Conservation (phyloP, 2,888 invertebrate genomes). For the Acronicta psi region DNA sequence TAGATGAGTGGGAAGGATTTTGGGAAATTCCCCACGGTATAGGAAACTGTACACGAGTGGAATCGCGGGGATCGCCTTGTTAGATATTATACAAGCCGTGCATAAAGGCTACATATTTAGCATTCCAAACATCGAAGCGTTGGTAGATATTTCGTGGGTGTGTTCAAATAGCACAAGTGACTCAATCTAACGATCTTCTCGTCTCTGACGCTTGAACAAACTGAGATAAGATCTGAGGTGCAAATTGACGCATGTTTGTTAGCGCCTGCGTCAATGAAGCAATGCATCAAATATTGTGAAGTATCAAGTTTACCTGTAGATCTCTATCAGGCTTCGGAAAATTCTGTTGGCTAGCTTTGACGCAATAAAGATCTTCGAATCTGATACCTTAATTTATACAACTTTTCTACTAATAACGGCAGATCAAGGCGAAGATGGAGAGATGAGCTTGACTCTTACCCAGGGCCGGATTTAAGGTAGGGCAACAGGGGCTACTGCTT, state of each 20-base stretch:
- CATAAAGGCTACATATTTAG: no score
- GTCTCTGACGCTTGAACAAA: constrained; percentile 12
- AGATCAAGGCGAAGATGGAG: no score
- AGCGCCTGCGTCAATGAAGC: constrained; percentile 12
- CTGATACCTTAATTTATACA: background rate
- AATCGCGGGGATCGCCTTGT: no score
- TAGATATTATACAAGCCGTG: no score
- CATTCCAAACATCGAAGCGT: no score
- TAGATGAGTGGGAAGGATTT: no score
- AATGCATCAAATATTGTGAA: constrained; percentile 22
- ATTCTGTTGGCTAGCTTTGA: constrained; percentile 2
- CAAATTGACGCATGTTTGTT: constrained; percentile 32
- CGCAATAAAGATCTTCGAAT: constrained; percentile 4
- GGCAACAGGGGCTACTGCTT: no score
- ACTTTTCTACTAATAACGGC: no score
- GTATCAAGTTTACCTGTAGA: constrained; percentile 2
- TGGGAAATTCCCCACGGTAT: no score
- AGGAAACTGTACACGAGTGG: no score
- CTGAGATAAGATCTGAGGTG: constrained; percentile 22
- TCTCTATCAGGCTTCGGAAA: constrained; percentile 15
- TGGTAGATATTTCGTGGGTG: background rate
- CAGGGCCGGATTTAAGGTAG: no score
- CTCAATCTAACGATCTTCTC: constrained; percentile 13
- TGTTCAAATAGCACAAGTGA: constrained; percentile 15
- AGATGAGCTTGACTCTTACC: no score